Conservation (phyloP, 1,140 invertebrate genomes). For the Sitodiplosis mosellana region DNA sequence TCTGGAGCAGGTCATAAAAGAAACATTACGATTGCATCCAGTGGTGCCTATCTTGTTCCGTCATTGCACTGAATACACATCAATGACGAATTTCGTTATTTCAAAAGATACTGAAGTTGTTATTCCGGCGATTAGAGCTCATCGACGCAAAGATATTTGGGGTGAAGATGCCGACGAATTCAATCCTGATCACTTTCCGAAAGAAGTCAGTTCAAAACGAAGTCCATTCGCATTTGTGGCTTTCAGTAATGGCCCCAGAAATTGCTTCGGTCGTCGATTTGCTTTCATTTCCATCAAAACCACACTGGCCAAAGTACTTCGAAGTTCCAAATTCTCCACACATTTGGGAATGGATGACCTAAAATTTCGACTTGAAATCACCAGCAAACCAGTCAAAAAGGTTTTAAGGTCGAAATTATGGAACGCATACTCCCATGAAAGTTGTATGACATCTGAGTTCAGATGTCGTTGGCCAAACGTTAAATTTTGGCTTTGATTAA, state of each 20-base stretch:
- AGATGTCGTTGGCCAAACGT: too few relatives aligned
- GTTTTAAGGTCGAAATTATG: too few relatives aligned
- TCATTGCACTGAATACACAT: neutral
- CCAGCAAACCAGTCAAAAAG: too few relatives aligned
- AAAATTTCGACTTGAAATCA: too few relatives aligned
- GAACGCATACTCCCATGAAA: too few relatives aligned
- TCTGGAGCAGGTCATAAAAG: neutral
- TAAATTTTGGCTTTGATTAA: too few relatives aligned
- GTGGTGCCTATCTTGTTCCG: neutral
- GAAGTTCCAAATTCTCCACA: too few relatives aligned
- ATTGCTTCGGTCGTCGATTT: too few relatives aligned
- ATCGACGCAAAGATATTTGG: conserved; percentile 21
- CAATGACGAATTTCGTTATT: neutral
- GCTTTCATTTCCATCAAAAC: too few relatives aligned
- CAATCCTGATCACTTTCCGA: conserved; percentile 45
- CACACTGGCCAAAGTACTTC: too few relatives aligned
- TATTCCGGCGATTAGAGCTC: conserved; percentile 6
- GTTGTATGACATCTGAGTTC: too few relatives aligned
- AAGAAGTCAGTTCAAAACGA: conserved; percentile 26
- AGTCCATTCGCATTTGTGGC: neutral
- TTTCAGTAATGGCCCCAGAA: neutral
- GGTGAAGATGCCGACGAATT: conserved; percentile 25
- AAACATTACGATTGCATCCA: neutral
- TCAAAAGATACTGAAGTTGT: neutral
- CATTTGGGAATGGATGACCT: too few relatives aligned